phyloP scores from a whole-genome alignment of 92 coral and sea anemone species.

The Bergia sp. region DNA sequence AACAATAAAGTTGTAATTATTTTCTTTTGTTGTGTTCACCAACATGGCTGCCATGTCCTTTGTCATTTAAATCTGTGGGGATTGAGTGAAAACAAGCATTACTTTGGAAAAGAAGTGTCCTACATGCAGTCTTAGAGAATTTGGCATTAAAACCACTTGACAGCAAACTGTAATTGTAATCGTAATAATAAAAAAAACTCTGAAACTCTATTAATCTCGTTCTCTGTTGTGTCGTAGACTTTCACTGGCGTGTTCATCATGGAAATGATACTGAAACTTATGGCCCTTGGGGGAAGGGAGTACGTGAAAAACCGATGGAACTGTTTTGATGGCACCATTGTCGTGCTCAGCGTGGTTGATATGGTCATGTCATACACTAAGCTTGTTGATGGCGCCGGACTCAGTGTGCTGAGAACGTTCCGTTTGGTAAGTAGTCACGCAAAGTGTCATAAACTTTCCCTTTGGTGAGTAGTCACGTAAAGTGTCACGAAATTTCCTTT shows the following conservation, averaged over 20 bases:
- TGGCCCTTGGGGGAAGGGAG: conserved; percentile 82
- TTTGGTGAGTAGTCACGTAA: background rate
- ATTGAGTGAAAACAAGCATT: no score
- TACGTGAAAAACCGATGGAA: conserved; percentile 93
- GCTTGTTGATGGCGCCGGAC: conserved; percentile 74
- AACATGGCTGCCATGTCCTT: no score
- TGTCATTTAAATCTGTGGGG: no score
- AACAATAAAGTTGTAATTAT: no score
- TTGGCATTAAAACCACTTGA: no score
- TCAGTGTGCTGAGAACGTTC: conserved; percentile 93
- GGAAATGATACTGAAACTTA: conserved; percentile 91
- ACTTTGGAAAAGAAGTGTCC: no score
- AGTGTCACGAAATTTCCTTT: conserved; percentile 61
- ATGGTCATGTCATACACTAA: conserved; percentile 72
- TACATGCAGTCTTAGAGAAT: no score
- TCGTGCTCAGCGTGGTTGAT: conserved; percentile 86
- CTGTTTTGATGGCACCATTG: conserved; percentile 93
- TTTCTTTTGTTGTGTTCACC: no score
- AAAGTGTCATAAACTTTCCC: background rate
- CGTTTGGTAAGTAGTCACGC: conserved; percentile 78
- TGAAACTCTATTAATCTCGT: background rate
- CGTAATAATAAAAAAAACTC: no score
- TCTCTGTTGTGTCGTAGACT: conserved; percentile 51
- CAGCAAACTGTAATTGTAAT: no score
- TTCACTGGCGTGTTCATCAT: conserved; percentile 93